phyloP scores from a whole-genome alignment of 2,888 invertebrate genomes.

The Idaea straminata region DNA sequence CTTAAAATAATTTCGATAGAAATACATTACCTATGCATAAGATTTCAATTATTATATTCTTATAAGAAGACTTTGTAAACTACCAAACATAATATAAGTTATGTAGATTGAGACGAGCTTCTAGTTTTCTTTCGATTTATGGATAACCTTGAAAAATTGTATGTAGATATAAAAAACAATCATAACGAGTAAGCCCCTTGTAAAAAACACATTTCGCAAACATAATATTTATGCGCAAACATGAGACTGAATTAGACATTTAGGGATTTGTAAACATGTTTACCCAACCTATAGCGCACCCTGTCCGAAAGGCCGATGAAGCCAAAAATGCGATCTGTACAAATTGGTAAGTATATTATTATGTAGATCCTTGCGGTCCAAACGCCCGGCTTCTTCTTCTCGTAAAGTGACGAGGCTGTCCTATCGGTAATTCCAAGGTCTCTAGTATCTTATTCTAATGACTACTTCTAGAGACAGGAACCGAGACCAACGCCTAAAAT shows the following conservation, averaged over 20 bases:
- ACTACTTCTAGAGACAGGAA: too few species aligned
- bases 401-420: too few species aligned
- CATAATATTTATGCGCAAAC: slow-evolving; percentile 64
- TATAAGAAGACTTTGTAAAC: too few species aligned
- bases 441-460: too few species aligned
- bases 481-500: too few species aligned
- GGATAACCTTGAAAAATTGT: not conserved
- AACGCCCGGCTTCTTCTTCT: too few species aligned
- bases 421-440: too few species aligned
- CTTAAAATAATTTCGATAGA: too few species aligned
- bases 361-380: not conserved
- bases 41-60: too few species aligned
- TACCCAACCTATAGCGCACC: slow-evolving; percentile 27
- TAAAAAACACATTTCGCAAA: not conserved
- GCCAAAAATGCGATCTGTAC: not conserved
- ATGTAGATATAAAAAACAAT: not conserved
- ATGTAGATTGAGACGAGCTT: not conserved
- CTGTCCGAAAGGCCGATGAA: not conserved
- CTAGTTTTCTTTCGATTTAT: not conserved
- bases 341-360: not conserved
- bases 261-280: slow-evolving; percentile 47
- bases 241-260: slow-evolving; percentile 75
- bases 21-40: too few species aligned
- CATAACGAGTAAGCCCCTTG: not conserved
- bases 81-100: not conserved